phyloP scores from a whole-genome alignment of 1,140 invertebrate species.

The Nephotettix cincticeps region DNA sequence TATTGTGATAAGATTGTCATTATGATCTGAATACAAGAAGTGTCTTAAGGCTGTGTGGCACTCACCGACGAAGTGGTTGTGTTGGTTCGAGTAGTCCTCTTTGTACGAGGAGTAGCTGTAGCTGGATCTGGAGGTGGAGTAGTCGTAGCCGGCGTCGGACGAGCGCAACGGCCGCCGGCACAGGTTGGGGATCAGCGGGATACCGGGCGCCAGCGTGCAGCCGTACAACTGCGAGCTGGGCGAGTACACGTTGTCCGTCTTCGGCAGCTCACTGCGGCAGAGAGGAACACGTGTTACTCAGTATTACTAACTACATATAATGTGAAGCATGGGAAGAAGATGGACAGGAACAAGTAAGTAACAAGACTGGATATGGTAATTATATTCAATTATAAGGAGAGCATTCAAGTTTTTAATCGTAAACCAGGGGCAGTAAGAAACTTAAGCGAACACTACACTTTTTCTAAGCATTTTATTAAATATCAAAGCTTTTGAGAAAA shows the following conservation, averaged over 20 bases:
- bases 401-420: too few species aligned
- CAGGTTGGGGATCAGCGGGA: slow-evolving; percentile 41
- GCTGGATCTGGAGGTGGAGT: background rate
- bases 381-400: too few species aligned
- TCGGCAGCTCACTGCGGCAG: slow-evolving; percentile 39
- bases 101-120: background rate
- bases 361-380: too few species aligned
- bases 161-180: slow-evolving; percentile 31
- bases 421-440: too few species aligned
- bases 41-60: background rate
- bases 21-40: background rate
- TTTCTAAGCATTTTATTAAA: too few species aligned
- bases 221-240: slow-evolving; percentile 37
- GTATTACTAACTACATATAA: too few species aligned
- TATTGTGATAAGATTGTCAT: background rate
- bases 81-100: background rate
- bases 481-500: too few species aligned
- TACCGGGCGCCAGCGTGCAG: slow-evolving; percentile 39
- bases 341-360: too few species aligned
- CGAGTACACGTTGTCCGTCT: slow-evolving; percentile 41
- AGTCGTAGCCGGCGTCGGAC: background rate
- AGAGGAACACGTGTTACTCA: too few species aligned
- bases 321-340: too few species aligned
- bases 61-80: background rate
- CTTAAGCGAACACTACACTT: too few species aligned